A percentile compares a stretch with the other conserved stretches of the same genome.
phyloP scores from a whole-genome alignment of 2,888 invertebrate genomes.

The Rhingia campestris region DNA sequence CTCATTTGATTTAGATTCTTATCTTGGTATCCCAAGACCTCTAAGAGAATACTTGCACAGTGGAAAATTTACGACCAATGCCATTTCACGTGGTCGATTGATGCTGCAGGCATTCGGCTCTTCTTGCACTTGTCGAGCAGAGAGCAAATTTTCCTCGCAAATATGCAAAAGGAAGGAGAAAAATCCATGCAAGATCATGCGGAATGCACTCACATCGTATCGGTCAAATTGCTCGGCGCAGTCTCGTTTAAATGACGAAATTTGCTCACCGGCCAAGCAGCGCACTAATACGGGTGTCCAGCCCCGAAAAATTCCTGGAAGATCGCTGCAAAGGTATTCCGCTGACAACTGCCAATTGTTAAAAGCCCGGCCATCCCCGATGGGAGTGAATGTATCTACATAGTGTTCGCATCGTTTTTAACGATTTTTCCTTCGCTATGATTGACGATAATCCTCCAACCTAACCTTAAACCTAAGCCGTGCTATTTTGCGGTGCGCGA shows the following conservation, averaged over 20 bases:
- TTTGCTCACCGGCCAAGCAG: no score
- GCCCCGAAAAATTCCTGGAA: slow-evolving; percentile 38
- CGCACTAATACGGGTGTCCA: slow-evolving; percentile 49
- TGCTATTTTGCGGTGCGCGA: background rate
- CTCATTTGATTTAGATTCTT: slow-evolving; percentile 71
- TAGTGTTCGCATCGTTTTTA: background rate
- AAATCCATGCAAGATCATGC: slow-evolving; percentile 1
- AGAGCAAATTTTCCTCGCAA: slow-evolving; percentile 53
- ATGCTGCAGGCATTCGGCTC: slow-evolving; percentile 62
- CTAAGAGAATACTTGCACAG: slow-evolving; percentile 34
- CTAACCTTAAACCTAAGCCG: background rate
- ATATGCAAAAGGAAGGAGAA: slow-evolving; percentile 54
- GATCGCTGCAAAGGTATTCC: slow-evolving; percentile 37
- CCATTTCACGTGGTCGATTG: slow-evolving; percentile 69
- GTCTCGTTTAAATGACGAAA: slow-evolving; percentile 57
- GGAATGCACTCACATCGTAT: slow-evolving; percentile 67
- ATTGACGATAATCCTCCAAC: slow-evolving; percentile 1
- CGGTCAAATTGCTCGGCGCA: slow-evolving; percentile 65
- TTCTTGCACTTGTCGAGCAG: background rate
- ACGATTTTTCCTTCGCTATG: background rate
- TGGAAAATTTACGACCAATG: slow-evolving; percentile 68
- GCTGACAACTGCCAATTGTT: slow-evolving; percentile 65
- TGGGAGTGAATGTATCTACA: background rate
- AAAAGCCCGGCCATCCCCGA: background rate
- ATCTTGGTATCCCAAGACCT: slow-evolving; percentile 58